Conservation (phyloP, 1,140 invertebrate genomes). For the Rhizoglyphus robini region DNA sequence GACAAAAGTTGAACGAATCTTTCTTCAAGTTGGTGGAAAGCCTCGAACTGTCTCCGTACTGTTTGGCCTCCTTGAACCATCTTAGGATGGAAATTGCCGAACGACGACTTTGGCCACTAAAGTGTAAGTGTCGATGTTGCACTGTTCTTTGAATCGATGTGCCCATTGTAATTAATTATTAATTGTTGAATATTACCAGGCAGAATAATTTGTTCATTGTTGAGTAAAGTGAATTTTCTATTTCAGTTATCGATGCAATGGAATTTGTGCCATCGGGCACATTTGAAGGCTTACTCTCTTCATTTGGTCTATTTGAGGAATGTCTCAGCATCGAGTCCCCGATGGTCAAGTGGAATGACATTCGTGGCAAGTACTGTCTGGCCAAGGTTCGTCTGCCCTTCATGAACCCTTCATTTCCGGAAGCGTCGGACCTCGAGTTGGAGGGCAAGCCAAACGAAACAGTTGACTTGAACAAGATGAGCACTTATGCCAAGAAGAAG, state of each 20-base stretch:
- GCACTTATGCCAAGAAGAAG: not conserved
- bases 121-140: not conserved
- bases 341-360: not conserved
- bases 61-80: slow-evolving; percentile 11
- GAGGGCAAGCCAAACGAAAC: not conserved
- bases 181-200: not conserved
- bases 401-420: slow-evolving; percentile 8
- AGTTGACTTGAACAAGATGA: not conserved
- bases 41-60: not conserved
- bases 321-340: slow-evolving; percentile 5
- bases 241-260: slow-evolving; percentile 16
- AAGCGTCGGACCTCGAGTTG: not conserved
- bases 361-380: slow-evolving; percentile 15
- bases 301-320: slow-evolving; percentile 17
- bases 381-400: slow-evolving; percentile 10
- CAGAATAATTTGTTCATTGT: not conserved
- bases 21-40: slow-evolving; percentile 5
- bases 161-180: not conserved
- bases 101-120: slow-evolving; percentile 13
- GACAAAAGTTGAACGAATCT: slow-evolving; percentile 1
- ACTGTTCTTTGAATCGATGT: not conserved
- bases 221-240: slow-evolving; percentile 14
- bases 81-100: not conserved
- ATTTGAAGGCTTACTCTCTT: slow-evolving; percentile 11
- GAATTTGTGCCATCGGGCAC: not conserved